Evolutionary conservation across 2,888 invertebrate species (phyloP), one percentile per base, ranked within the genome.

Genomic region (Oxyscelio sp.): DNA sequence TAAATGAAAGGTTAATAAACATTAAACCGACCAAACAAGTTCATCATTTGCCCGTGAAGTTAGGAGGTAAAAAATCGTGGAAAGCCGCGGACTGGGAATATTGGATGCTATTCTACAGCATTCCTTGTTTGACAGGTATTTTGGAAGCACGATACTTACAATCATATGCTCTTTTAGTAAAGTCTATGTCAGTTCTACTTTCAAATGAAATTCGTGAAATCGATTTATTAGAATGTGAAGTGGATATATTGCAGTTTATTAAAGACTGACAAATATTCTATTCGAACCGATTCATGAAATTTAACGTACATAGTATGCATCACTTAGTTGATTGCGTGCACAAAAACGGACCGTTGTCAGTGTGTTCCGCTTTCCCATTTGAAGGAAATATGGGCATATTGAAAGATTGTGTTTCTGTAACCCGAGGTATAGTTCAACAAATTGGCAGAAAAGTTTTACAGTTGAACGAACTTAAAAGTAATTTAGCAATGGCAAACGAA

Each of bases 21-120:
- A 11, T 71, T 2, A 71, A 71, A 59, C 71, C 71, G 0, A 71
- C 0, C 19, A 8, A 11, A 38, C 34, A 59, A 40, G 50, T 71
- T n/a, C 54, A 83, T 40, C 43, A 74, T 5, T 43, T 74, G 9
- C 83, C 87, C 0, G 19, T 59, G 54, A 15, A 58, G 24, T 21
- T 15, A 19, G 58, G 58, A 58, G n/a, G 24, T 2, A 38, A 27
- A 2, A 50, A 45, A 40, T 43, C 45, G 17, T 81, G 77, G 63
- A 85, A 80, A 31, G 84, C 84, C 4, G 43, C 80, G 0, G 80
- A 85, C 52, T 83, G 82, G 71, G 77, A 68, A 24, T 84, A 71
- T 8, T 87, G 85, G 84, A 34, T 84, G 2, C 9, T 85, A 17
- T 70, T 75, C 50, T 84, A 70, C n/a, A 84, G 80, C 19, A 15